Evolutionary conservation across 2,113 vertebrate genomes (phyloP).

Genomic region (Hymenochirus boettgeri): DNA sequence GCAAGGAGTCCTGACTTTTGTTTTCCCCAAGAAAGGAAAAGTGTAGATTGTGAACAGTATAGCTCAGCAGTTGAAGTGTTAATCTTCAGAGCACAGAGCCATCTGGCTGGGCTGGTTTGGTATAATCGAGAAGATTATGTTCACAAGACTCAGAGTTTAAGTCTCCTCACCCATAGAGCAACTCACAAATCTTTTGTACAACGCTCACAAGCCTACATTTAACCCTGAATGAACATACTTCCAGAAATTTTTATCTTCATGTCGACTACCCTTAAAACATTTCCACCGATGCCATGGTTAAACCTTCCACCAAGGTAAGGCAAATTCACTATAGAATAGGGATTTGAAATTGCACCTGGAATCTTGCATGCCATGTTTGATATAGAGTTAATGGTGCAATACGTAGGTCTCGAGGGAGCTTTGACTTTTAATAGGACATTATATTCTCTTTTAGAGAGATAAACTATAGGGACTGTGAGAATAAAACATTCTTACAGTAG

Average conservation of each 20-base stretch:
- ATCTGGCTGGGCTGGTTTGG: slow-evolving; percentile 78
- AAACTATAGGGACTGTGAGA: too few relatives aligned
- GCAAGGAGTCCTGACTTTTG: too few relatives aligned
- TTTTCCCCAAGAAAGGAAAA: too few relatives aligned
- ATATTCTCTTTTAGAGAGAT: too few relatives aligned
- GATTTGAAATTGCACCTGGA: slow-evolving; percentile 18
- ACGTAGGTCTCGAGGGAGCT: too few relatives aligned
- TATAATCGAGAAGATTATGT: slow-evolving; percentile 78
- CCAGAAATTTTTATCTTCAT: slow-evolving; percentile 86
- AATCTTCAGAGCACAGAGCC: slow-evolving; percentile 67
- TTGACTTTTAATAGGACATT: too few relatives aligned
- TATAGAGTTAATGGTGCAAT: too few relatives aligned
- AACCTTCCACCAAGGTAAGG: slow-evolving; percentile 95
- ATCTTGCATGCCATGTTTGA: too few relatives aligned
- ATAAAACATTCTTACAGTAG: too few relatives aligned
- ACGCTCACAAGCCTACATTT: slow-evolving; percentile 59
- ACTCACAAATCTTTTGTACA: slow-evolving; percentile 53
- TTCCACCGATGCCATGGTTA: slow-evolving; percentile 97
- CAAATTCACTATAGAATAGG: slow-evolving; percentile 32
- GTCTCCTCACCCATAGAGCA: slow-evolving; percentile 64
- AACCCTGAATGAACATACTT: slow-evolving; percentile 79
- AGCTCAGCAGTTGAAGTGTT: slow-evolving; percentile 60
- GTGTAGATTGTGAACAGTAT: slow-evolving; percentile 14
- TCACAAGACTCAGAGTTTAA: slow-evolving; percentile 71
- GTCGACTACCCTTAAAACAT: slow-evolving; percentile 88